Conservation (phyloP, 2,888 invertebrate species). For the Deroplatys truncata region DNA sequence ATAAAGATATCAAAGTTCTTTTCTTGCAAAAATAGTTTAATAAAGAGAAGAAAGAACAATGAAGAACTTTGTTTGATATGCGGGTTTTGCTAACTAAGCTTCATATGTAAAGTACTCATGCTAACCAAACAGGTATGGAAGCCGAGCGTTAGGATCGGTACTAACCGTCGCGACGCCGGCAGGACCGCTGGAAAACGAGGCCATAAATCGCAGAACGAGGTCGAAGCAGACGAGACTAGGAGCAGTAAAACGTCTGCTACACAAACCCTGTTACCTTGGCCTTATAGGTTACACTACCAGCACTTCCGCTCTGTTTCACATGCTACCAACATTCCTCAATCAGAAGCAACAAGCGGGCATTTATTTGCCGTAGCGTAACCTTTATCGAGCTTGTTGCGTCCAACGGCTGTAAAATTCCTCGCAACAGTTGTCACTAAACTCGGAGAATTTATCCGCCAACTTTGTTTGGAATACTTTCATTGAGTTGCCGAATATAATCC, state of each 20-base stretch:
- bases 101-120: no score
- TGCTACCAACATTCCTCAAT: neutral
- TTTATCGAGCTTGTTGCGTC: neutral
- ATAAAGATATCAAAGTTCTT: no score
- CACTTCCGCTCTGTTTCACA: neutral
- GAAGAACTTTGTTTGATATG: no score
- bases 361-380: neutral
- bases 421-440: neutral
- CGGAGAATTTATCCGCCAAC: neutral
- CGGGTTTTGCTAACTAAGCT: no score
- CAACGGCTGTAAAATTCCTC: neutral
- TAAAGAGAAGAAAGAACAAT: no score
- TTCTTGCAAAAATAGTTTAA: no score
- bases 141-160: neutral
- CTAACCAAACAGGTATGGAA: neutral
- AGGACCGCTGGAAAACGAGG: neutral
- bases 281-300: neutral
- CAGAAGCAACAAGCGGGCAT: neutral
- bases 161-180: neutral
- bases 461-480: neutral
- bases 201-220: slow-evolving; percentile 16
- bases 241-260: slow-evolving; percentile 1
- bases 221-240: neutral
- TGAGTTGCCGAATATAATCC: neutral
- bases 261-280: neutral